phyloP scores from a whole-genome alignment of 2,888 invertebrate species.

The Timema cristinae region DNA sequence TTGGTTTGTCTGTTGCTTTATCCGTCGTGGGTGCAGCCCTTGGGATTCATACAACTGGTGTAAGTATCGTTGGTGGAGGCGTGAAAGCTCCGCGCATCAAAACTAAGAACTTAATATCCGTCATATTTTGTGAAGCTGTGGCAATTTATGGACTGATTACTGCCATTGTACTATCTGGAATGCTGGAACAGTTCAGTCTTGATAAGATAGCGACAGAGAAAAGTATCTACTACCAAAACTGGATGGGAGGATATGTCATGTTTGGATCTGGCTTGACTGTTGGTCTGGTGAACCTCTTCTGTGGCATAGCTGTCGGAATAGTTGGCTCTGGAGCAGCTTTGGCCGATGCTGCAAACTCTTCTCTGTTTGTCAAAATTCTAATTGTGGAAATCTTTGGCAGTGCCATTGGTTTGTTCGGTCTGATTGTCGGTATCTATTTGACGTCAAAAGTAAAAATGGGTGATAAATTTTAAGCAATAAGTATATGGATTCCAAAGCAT shows the following conservation, averaged over 20 bases:
- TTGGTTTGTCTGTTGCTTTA: conserved; percentile 87
- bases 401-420: conserved; percentile 97
- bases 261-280: conserved; percentile 95
- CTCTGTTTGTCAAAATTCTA: conserved; percentile 95
- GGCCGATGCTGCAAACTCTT: conserved; percentile 95
- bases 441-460: conserved; percentile 78
- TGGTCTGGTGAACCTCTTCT: conserved; percentile 93
- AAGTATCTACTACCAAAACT: conserved; percentile 59
- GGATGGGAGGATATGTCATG: conserved; percentile 87
- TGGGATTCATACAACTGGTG: conserved; percentile 97
- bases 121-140: conserved; percentile 99
- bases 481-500: too few species aligned
- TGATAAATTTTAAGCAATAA: conserved; percentile 48
- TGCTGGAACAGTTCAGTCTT: conserved; percentile 51
- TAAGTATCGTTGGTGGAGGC: conserved; percentile 95
- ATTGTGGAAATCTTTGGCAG: conserved; percentile 99
- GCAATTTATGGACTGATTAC: conserved; percentile 99
- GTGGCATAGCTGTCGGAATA: conserved; percentile 95
- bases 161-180: conserved; percentile 92
- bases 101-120: conserved; percentile 98
- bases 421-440: conserved; percentile 97
- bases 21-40: conserved; percentile 97
- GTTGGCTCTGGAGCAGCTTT: conserved; percentile 98
- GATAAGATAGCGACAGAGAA: conserved; percentile 40
- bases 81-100: conserved; percentile 98